Conservation (phyloP, 2,113 vertebrate species). For the Rhabdomys dilectus region DNA sequence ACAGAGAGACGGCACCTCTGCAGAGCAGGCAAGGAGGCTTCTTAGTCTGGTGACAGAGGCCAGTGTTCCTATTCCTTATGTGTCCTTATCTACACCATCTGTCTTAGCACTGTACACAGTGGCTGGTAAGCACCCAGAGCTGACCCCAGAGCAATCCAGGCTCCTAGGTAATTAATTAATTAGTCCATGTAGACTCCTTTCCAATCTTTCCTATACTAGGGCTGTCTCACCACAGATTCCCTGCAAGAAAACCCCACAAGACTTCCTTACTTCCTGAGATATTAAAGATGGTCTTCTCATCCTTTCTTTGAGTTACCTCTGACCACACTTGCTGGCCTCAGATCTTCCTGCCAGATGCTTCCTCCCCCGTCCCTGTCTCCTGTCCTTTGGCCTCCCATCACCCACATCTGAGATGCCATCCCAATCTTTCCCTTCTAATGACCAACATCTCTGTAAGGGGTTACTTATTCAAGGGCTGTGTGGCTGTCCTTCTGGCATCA, state of each 20-base stretch:
- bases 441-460: rapidly evolving
- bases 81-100: rapidly evolving
- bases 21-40: neutral
- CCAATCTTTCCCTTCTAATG: neutral
- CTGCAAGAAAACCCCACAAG: neutral
- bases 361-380: no score
- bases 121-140: neutral
- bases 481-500: neutral
- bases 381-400: neutral
- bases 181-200: neutral
- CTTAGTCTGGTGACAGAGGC: neutral
- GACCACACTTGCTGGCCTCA: rapidly evolving
- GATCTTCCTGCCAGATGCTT: rapidly evolving
- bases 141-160: neutral
- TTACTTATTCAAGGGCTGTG: neutral
- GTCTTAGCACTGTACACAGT: neutral
- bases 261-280: neutral
- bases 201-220: neutral
- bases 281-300: neutral
- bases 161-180: neutral
- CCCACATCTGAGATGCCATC: neutral
- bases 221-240: neutral
- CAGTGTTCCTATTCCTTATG: rapidly evolving
- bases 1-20: neutral
- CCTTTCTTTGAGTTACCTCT: neutral